Conservation (phyloP, 53 echinoderm and acorn worm genomes). For the Zoroaster sp. region DNA sequence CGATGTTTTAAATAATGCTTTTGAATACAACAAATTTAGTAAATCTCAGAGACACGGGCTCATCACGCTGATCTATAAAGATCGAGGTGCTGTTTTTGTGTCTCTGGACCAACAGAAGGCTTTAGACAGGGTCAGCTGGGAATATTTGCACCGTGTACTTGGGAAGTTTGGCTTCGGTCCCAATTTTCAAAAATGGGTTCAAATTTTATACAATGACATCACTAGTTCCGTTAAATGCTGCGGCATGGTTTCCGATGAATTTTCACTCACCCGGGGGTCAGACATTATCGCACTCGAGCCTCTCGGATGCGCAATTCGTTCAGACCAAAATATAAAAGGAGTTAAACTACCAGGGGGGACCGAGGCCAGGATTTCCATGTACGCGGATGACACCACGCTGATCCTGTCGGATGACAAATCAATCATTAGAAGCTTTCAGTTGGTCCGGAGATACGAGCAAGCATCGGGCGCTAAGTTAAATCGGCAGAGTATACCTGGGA, state of each 20-base stretch:
- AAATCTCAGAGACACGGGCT: slow-evolving; percentile 24
- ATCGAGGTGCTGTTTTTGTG: too few species aligned
- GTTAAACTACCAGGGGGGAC: background rate
- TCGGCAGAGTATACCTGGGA: slow-evolving; percentile 5
- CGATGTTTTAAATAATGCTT: background rate
- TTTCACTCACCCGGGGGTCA: background rate
- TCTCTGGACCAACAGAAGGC: too few species aligned
- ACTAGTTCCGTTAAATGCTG: background rate
- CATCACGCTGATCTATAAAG: slow-evolving; percentile 27
- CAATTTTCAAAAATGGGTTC: slow-evolving; percentile 46
- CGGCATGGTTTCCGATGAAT: background rate
- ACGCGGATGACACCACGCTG: slow-evolving; percentile 55
- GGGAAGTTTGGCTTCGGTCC: slow-evolving; percentile 44
- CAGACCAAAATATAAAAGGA: slow-evolving; percentile 6
- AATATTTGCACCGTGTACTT: slow-evolving; percentile 10
- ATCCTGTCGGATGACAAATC: slow-evolving; percentile 26
- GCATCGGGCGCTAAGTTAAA: slow-evolving; percentile 38
- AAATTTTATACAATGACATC: slow-evolving; percentile 54
- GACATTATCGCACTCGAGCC: background rate
- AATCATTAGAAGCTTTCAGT: background rate
- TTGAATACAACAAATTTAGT: slow-evolving; percentile 8
- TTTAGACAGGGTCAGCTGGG: too few species aligned
- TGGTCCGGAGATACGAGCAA: slow-evolving; percentile 15
- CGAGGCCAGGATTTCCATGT: background rate
- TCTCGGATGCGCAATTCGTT: background rate